These are phyloP conservation scores for Ranitomeya imitator DNA, from an alignment of 2,113 vertebrate species.

Conservation along the genomic window DNA sequence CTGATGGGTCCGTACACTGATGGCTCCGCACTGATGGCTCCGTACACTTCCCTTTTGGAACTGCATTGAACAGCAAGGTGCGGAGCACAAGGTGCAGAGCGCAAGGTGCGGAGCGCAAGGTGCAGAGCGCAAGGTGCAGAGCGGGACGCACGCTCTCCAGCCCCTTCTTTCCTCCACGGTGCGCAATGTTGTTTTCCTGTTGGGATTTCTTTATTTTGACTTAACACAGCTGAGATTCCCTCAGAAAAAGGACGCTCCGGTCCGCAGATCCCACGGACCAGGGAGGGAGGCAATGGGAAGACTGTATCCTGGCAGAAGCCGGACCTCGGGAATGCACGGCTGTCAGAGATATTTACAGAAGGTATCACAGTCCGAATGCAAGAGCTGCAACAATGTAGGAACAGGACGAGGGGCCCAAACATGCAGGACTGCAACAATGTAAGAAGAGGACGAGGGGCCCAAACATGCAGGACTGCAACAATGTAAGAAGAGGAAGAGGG, in stretches of 20 bases:
- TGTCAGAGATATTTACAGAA: conserved; percentile 3
- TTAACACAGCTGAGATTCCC: not conserved
- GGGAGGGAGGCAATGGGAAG: conserved; percentile 21
- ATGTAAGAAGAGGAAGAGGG: too few relatives aligned
- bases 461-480: not conserved
- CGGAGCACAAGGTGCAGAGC: too few relatives aligned
- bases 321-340: conserved; percentile 1
- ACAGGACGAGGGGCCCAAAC: too few relatives aligned
- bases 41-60: too few relatives aligned
- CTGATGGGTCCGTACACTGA: too few relatives aligned
- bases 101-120: too few relatives aligned
- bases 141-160: not conserved
- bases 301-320: conserved; percentile 27
- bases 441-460: not conserved
- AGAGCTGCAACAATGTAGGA: too few relatives aligned
- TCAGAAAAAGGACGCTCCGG: not conserved
- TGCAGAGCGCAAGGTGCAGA: too few relatives aligned
- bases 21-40: too few relatives aligned
- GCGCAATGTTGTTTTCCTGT: not conserved
- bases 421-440: too few relatives aligned
- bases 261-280: not conserved
- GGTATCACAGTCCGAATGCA: not conserved
- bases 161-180: not conserved
- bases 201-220: conserved; percentile 17
- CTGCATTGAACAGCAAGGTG: too few relatives aligned